phyloP scores from a whole-genome alignment of 37 sponge, comb jelly and placozoan species.

The Spongilla lacustris region DNA sequence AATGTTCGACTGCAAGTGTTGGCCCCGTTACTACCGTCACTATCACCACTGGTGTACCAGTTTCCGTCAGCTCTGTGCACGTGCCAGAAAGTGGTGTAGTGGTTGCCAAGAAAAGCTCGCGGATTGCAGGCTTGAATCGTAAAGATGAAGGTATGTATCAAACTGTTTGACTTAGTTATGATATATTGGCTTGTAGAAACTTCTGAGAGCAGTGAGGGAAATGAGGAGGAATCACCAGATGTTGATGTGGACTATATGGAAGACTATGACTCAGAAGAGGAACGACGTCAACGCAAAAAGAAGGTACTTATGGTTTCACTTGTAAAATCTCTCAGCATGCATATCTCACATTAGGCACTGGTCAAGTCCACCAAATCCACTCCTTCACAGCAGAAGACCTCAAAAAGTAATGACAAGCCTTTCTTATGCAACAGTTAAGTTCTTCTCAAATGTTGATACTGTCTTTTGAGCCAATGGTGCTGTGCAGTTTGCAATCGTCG shows the following conservation, averaged over 20 bases:
- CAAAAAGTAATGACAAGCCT: slow-evolving; percentile 53
- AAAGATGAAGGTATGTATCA: slow-evolving; percentile 9
- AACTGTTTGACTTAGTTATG: not conserved
- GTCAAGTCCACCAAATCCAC: not conserved
- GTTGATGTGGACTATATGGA: slow-evolving; percentile 60
- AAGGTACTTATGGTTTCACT: not conserved
- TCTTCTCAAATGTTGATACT: not conserved
- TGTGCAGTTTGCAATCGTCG: slow-evolving; percentile 59
- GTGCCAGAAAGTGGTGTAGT: slow-evolving; percentile 40
- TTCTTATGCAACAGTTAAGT: slow-evolving; percentile 50
- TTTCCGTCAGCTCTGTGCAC: slow-evolving; percentile 25
- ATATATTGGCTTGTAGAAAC: slow-evolving; percentile 30
- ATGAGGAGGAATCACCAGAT: slow-evolving; percentile 60
- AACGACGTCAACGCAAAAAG: slow-evolving; percentile 43
- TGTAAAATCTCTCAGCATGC: not conserved
- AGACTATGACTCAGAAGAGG: slow-evolving; percentile 67
- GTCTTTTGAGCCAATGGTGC: not conserved
- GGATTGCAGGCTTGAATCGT: slow-evolving; percentile 33
- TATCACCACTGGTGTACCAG: not conserved
- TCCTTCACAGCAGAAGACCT: not conserved
- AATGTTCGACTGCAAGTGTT: not conserved
- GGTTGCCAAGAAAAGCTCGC: slow-evolving; percentile 66
- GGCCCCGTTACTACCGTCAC: not conserved
- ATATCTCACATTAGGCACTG: not conserved
- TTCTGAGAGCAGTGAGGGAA: slow-evolving; percentile 58